These are phyloP conservation scores for Patella ulyssiponensis DNA, from an alignment of 2,888 invertebrate species.

Conservation along the genomic window DNA sequence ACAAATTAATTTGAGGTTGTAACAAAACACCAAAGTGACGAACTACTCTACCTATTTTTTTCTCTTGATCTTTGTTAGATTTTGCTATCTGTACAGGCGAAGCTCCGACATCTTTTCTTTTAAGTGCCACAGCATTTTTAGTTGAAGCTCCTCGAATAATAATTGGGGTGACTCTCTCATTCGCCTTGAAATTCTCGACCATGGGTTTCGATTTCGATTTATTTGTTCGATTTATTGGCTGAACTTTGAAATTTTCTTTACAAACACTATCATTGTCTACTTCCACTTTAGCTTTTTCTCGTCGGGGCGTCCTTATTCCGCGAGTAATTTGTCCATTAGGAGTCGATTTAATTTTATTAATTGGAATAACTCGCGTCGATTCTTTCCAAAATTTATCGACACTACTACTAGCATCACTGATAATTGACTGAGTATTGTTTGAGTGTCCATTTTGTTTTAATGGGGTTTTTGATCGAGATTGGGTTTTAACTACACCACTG, in stretches of 20 bases:
- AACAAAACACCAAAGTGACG: neutral
- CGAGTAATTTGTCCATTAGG: neutral
- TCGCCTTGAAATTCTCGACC: neutral
- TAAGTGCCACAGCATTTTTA: neutral
- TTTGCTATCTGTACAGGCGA: neutral
- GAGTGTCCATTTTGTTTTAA: conserved; percentile 1
- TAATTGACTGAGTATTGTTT: neutral
- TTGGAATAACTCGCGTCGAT: neutral
- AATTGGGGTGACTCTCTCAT: neutral
- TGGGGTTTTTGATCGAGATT: neutral
- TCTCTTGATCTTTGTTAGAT: neutral
- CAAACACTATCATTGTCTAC: neutral
- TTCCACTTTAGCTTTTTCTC: neutral
- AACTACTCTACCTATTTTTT: conserved; percentile 18
- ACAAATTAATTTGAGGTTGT: neutral
- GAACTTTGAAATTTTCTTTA: neutral
- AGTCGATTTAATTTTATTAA: neutral
- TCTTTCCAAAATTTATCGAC: neutral
- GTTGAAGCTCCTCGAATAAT: neutral
- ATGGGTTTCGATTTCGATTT: neutral
- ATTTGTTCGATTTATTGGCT: neutral
- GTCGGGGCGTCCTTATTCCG: neutral
- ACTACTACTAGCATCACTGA: neutral
- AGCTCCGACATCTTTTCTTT: neutral
- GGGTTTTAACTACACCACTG: neutral